Percentiles rank a stretch among this genome's conserved stretches.
Evolutionary conservation across 2,888 invertebrate species (phyloP).

Genomic region (Drosophila lutescens): DNA sequence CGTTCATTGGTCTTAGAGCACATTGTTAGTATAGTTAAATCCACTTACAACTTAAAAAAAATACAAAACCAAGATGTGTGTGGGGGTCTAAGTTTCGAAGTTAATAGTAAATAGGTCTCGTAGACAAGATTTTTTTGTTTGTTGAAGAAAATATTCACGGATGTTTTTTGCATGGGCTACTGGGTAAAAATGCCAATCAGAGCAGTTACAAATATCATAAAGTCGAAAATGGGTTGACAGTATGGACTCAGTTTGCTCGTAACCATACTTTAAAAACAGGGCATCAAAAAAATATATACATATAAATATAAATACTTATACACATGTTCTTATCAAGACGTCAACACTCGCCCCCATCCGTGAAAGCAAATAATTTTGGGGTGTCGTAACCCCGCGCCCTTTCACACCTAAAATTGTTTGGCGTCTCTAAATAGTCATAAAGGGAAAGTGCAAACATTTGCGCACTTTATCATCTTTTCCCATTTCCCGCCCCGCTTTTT

Average conservation of each 20-base stretch:
- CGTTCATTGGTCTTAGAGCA: constrained; percentile 60
- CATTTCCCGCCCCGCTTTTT: constrained; percentile 56
- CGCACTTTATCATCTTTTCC: constrained; percentile 79
- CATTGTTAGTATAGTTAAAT: constrained; percentile 30
- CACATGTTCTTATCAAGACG: constrained; percentile 63
- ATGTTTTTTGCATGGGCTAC: constrained; percentile 60
- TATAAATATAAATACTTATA: constrained; percentile 50
- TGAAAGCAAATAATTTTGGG: constrained; percentile 24
- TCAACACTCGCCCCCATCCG: constrained; percentile 53
- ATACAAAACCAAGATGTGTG: constrained; percentile 1
- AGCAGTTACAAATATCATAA: not conserved
- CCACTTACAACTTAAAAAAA: not conserved
- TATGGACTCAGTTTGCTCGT: not conserved
- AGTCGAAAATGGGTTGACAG: constrained; percentile 10
- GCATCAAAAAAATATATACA: constrained; percentile 46
- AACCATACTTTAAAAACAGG: not conserved
- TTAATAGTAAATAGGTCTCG: not conserved
- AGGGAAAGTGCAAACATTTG: constrained; percentile 81
- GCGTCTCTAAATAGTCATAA: constrained; percentile 75
- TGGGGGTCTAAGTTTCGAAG: constrained; percentile 6
- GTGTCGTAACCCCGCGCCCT: not conserved
- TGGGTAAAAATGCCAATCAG: constrained; percentile 48
- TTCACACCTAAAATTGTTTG: constrained; percentile 56
- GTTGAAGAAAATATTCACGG: constrained; percentile 5
- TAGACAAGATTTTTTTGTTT: not conserved